A percentile compares a stretch with the other conserved stretches of the same genome.
Conservation (phyloP, 2,888 invertebrate genomes). For the Conomelus anceps region DNA sequence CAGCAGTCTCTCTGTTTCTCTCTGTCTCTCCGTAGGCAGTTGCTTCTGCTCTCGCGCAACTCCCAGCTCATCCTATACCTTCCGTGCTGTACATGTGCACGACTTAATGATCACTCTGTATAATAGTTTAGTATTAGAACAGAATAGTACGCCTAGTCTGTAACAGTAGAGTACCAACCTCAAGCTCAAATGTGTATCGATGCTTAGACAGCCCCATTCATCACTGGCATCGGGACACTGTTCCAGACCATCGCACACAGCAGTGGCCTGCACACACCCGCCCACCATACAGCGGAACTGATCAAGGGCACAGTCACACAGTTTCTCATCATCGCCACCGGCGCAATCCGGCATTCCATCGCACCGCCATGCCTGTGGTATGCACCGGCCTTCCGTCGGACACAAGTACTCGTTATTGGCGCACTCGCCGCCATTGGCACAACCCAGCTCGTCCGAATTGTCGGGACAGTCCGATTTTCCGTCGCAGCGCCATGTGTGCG, state of each 20-base stretch:
- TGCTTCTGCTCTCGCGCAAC: too few species aligned
- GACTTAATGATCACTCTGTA: too few species aligned
- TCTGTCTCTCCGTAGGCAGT: too few species aligned
- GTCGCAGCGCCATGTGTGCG: conserved; percentile 52
- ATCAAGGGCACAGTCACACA: conserved; percentile 46
- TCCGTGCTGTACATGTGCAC: too few species aligned
- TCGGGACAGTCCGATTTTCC: conserved; percentile 51
- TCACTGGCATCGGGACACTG: conserved; percentile 57
- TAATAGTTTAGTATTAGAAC: too few species aligned
- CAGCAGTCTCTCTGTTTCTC: too few species aligned
- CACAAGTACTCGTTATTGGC: conserved; percentile 52
- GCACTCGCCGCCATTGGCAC: conserved; percentile 38
- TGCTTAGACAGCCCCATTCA: conserved; percentile 51
- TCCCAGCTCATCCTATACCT: too few species aligned
- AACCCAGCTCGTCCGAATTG: conserved; percentile 51
- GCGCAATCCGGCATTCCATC: conserved; percentile 52
- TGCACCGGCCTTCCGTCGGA: conserved; percentile 48
- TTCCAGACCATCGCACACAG: conserved; percentile 52
- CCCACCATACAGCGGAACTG: conserved; percentile 53
- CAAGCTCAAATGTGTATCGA: conserved; percentile 19
- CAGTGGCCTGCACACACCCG: conserved; percentile 48
- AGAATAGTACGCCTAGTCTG: too few species aligned
- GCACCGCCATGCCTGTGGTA: conserved; percentile 52
- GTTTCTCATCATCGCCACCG: conserved; percentile 50
- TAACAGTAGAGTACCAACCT: conserved; percentile 16